These are phyloP conservation scores for Mycteria americana DNA, from an alignment of 2,797 vertebrate species.

Conservation along the genomic window DNA sequence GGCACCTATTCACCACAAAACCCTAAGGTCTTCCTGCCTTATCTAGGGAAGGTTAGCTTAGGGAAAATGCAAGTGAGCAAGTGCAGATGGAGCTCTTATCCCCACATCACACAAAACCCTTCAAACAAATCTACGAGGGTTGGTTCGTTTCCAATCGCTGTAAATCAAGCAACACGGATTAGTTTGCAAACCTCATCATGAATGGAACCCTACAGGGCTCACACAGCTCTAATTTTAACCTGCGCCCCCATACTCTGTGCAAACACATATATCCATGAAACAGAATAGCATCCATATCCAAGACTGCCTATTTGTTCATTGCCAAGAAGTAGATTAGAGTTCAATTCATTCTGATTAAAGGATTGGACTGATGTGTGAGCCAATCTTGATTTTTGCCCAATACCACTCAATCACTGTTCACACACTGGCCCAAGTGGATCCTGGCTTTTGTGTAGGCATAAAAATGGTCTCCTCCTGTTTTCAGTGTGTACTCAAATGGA, in stretches of 20 bases:
- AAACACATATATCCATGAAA: constrained; percentile 3
- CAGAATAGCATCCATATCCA: not conserved
- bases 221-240: constrained; percentile 36
- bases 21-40: not conserved
- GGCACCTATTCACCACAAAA: not conserved
- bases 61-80: not conserved
- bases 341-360: constrained; percentile 45
- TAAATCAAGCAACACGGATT: constrained; percentile 2
- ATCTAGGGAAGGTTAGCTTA: not conserved
- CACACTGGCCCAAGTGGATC: not conserved
- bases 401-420: not conserved
- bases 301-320: not conserved
- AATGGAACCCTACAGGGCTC: constrained; percentile 8
- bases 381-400: constrained; percentile 31
- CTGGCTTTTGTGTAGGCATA: not conserved
- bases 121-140: not conserved
- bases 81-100: constrained; percentile 6
- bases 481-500: not conserved
- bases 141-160: constrained; percentile 14
- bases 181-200: constrained; percentile 16
- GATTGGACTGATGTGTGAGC: constrained; percentile 11
- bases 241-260: not conserved
- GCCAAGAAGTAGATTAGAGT: constrained; percentile 42
- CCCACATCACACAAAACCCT: not conserved
- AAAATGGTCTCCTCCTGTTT: not conserved